These are phyloP conservation scores for Podarcis raffonei DNA, from an alignment of 2,113 vertebrate genomes.

Conservation along the genomic window DNA sequence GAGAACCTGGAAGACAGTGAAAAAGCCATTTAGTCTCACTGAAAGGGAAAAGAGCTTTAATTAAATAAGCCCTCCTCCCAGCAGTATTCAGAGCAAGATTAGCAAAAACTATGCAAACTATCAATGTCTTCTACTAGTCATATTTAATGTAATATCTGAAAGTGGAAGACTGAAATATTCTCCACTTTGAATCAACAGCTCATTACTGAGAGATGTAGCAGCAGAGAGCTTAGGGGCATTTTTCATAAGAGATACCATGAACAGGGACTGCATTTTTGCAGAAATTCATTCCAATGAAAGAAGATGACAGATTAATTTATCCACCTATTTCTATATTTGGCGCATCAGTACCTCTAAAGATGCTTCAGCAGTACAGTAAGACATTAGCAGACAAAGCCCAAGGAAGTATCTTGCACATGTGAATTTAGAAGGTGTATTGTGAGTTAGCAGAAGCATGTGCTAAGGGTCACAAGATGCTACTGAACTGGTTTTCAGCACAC, in stretches of 20 bases:
- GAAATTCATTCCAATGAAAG: slow-evolving; percentile 36
- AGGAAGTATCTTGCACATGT: neutral
- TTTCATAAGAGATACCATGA: neutral
- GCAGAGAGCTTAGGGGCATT: neutral
- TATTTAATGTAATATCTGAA: neutral
- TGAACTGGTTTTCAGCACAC: neutral
- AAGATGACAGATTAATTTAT: slow-evolving; percentile 36
- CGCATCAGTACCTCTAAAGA: slow-evolving; percentile 9
- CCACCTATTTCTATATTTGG: slow-evolving; percentile 9
- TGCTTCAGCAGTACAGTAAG: slow-evolving; percentile 13
- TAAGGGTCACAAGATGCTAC: slow-evolving; percentile 18
- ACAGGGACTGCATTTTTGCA: neutral
- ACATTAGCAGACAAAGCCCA: neutral
- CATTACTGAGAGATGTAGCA: neutral
- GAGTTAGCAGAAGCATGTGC: slow-evolving; percentile 3
- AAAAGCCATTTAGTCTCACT: slow-evolving; percentile 72
- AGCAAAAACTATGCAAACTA: slow-evolving; percentile 19
- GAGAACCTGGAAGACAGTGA: slow-evolving; percentile 76
- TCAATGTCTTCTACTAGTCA: slow-evolving; percentile 13
- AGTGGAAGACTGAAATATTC: neutral
- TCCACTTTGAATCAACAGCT: slow-evolving; percentile 32
- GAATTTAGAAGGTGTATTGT: neutral
- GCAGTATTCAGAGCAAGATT: slow-evolving; percentile 35
- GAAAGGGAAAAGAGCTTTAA: slow-evolving; percentile 63
- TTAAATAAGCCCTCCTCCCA: slow-evolving; percentile 60